phyloP scores from a whole-genome alignment of 2,888 invertebrate species.

The Hydriomena furcata region DNA sequence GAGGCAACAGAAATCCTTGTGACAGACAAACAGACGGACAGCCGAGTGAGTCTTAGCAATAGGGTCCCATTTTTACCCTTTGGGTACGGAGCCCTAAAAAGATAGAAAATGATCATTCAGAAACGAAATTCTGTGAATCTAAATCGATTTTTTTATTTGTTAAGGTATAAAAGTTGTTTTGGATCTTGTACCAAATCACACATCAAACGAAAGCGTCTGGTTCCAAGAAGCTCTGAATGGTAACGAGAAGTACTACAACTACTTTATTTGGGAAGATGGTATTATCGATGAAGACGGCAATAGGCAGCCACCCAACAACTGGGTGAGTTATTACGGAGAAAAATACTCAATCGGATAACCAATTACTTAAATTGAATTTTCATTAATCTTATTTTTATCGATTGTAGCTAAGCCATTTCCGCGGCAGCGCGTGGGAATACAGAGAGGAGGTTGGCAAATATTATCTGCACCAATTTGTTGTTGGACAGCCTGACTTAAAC shows the following conservation, averaged over 20 bases:
- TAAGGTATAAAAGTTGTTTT: conserved; percentile 84
- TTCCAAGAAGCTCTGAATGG: conserved; percentile 88
- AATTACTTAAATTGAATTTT: background rate
- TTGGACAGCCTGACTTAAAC: conserved; percentile 89
- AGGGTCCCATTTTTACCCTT: too few relatives aligned
- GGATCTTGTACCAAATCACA: conserved; percentile 89
- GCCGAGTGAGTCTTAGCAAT: too few relatives aligned
- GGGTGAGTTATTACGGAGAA: conserved; percentile 74
- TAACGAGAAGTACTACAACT: conserved; percentile 86
- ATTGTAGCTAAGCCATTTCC: conserved; percentile 81
- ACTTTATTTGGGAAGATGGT: conserved; percentile 88
- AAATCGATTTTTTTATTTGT: conserved; percentile 22
- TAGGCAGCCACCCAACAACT: conserved; percentile 87
- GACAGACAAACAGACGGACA: too few relatives aligned
- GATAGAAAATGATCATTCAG: background rate
- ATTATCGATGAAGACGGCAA: conserved; percentile 67
- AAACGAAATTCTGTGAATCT: conserved; percentile 5
- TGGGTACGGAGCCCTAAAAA: background rate
- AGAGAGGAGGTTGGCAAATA: conserved; percentile 85
- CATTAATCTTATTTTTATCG: conserved; percentile 12
- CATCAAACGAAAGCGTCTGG: conserved; percentile 92
- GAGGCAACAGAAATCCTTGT: too few relatives aligned
- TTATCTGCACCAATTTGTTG: conserved; percentile 89
- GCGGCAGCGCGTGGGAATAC: conserved; percentile 90
- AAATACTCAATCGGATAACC: background rate